These are phyloP conservation scores for Gouania willdenowi DNA, from an alignment of 2,797 vertebrate genomes.

Conservation along the genomic window DNA sequence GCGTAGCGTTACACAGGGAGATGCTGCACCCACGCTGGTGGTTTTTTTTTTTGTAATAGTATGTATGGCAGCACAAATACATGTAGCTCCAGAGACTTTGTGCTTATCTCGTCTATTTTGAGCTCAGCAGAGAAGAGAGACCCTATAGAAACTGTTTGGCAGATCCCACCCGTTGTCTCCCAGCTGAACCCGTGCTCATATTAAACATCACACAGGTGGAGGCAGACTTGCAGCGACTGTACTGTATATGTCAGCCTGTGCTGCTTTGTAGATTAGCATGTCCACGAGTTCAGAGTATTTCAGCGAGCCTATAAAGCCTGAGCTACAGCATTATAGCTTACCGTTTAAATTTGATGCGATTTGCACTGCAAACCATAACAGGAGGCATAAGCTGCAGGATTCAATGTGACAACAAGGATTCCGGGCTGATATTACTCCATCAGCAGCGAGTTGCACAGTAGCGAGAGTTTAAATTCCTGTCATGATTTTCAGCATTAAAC, in stretches of 20 bases:
- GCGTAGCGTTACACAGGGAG: too few relatives aligned
- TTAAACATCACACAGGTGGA: conserved; percentile 61
- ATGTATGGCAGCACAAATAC: too few relatives aligned
- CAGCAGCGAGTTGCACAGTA: not conserved
- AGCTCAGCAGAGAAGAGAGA: conserved; percentile 32
- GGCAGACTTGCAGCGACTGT: conserved; percentile 25
- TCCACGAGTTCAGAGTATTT: conserved; percentile 44
- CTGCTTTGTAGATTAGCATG: conserved; percentile 68
- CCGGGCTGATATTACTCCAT: conserved; percentile 24
- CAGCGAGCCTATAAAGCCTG: conserved; percentile 34
- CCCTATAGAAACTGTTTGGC: conserved; percentile 52
- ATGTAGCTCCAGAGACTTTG: conserved; percentile 18
- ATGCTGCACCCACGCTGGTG: not conserved
- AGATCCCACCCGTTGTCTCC: conserved; percentile 45
- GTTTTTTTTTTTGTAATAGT: conserved; percentile 13
- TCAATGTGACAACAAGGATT: conserved; percentile 41
- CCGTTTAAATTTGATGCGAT: conserved; percentile 46
- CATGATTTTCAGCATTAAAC: too few relatives aligned
- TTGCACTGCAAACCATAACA: conserved; percentile 37
- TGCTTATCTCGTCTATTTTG: conserved; percentile 55
- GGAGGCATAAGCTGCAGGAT: conserved; percentile 34
- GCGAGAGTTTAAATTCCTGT: conserved; percentile 3
- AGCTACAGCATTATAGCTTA: conserved; percentile 33
- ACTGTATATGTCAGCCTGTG: conserved; percentile 41
- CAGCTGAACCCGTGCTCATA: conserved; percentile 43